Evolutionary conservation across 2,888 invertebrate species (phyloP).

Genomic region (Unio pictorum): DNA sequence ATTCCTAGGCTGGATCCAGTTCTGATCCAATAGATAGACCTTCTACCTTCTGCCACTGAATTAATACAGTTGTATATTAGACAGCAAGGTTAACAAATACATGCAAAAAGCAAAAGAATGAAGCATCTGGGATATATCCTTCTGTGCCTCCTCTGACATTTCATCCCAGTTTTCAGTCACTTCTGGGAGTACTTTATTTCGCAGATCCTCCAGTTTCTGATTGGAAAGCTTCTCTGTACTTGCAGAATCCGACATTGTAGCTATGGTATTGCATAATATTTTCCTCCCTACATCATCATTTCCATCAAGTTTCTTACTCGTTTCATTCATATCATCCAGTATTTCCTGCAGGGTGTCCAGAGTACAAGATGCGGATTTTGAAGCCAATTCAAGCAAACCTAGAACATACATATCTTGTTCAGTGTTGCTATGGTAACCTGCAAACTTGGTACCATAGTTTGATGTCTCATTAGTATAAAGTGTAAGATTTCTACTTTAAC

Average conservation of each 20-base stretch:
- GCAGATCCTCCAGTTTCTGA: not conserved
- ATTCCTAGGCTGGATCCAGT: too few species aligned
- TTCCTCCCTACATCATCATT: slow-evolving; percentile 1
- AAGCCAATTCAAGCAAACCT: slow-evolving; percentile 12
- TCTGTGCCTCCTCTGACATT: not conserved
- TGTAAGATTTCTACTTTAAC: slow-evolving; percentile 5
- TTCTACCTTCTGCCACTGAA: too few species aligned
- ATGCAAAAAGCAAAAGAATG: too few species aligned
- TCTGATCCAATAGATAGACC: too few species aligned
- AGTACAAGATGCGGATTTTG: slow-evolving; percentile 10
- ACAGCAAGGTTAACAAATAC: too few species aligned
- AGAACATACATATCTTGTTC: slow-evolving; percentile 15
- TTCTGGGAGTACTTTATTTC: not conserved
- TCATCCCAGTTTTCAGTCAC: slow-evolving; percentile 4
- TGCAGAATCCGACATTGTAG: not conserved
- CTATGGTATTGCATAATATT: slow-evolving; percentile 6
- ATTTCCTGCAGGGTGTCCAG: slow-evolving; percentile 11
- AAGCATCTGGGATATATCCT: too few species aligned
- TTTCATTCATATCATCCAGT: slow-evolving; percentile 11
- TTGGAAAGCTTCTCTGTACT: slow-evolving; percentile 2
- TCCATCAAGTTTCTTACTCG: not conserved
- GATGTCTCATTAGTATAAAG: slow-evolving; percentile 21
- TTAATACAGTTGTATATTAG: too few species aligned
- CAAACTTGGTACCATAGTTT: slow-evolving; percentile 16
- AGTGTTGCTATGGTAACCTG: slow-evolving; percentile 17